These are phyloP conservation scores for Idaea aversata DNA, from an alignment of 2,888 invertebrate species.

Conservation along the genomic window DNA sequence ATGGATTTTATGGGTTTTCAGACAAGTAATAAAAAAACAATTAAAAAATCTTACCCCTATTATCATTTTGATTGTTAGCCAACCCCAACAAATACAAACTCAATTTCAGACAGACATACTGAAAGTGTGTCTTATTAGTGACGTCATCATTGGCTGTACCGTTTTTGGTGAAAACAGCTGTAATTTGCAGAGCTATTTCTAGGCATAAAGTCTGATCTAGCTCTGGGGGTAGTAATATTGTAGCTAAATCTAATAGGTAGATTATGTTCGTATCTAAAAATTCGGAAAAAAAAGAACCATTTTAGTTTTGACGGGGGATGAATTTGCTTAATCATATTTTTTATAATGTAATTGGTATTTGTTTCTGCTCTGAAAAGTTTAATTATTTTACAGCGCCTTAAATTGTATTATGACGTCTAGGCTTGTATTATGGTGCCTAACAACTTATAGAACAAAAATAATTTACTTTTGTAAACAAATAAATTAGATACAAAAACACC, in stretches of 20 bases:
- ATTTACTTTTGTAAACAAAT: no score
- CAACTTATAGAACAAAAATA: no score
- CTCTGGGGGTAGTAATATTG: conserved; percentile 44
- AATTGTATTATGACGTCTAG: no score
- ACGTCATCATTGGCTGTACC: conserved; percentile 30
- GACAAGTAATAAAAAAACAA: no score
- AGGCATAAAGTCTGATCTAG: conserved; percentile 50
- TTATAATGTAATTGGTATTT: no score
- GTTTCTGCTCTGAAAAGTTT: no score
- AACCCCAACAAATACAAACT: conserved; percentile 55
- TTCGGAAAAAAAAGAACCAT: background rate
- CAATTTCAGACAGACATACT: conserved; percentile 61
- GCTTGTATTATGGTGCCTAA: no score
- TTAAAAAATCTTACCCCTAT: conserved; percentile 47
- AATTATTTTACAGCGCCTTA: no score
- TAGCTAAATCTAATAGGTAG: conserved; percentile 61
- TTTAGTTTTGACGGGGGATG: no score
- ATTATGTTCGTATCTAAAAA: conserved; percentile 59
- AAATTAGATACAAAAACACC: no score
- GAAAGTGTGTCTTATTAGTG: conserved; percentile 43
- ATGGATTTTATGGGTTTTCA: no score
- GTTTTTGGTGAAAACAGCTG: conserved; percentile 57
- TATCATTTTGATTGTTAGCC: conserved; percentile 55
- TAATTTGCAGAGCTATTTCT: conserved; percentile 58
- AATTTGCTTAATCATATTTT: no score